Evolutionary conservation across 2,113 vertebrate species (phyloP).

Genomic region (Vicugna pacos): DNA sequence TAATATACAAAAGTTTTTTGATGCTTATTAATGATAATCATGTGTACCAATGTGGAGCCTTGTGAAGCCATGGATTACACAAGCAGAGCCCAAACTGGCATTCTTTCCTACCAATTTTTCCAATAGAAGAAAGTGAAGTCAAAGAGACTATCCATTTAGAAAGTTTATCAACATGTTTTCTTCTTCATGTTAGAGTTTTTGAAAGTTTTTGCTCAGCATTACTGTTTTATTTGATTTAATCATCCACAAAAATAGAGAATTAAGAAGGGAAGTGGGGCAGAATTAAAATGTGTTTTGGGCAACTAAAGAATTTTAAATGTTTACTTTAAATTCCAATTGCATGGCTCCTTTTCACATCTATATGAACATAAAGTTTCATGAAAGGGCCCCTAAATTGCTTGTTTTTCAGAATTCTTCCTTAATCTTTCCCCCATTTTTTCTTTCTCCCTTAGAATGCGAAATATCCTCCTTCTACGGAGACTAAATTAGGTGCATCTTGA

Average conservation of each 20-base stretch:
- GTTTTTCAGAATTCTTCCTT: constrained; percentile 67
- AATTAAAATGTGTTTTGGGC: neutral
- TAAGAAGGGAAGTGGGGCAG: neutral
- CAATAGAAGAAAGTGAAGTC: neutral
- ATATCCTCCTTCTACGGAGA: constrained; percentile 75
- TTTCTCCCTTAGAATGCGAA: constrained; percentile 64
- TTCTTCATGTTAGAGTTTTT: constrained; percentile 37
- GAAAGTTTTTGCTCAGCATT: neutral
- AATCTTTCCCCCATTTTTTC: neutral
- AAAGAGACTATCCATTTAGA: neutral
- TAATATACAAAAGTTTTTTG: neutral
- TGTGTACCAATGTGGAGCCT: neutral
- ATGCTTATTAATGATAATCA: neutral
- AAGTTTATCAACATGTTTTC: constrained; percentile 21
- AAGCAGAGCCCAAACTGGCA: neutral
- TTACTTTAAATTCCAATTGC: constrained; percentile 8
- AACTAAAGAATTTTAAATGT: constrained; percentile 45
- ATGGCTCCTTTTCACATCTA: constrained; percentile 36
- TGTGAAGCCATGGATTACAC: neutral
- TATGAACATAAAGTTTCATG: constrained; percentile 38
- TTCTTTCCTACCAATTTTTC: constrained; percentile 29
- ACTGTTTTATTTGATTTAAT: constrained; percentile 4
- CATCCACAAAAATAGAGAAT: neutral
- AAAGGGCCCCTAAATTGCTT: neutral
- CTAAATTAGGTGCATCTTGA: constrained; percentile 82